These are phyloP conservation scores for Stegostoma tigrinum DNA, from an alignment of 2,113 vertebrate species.

Conservation along the genomic window DNA sequence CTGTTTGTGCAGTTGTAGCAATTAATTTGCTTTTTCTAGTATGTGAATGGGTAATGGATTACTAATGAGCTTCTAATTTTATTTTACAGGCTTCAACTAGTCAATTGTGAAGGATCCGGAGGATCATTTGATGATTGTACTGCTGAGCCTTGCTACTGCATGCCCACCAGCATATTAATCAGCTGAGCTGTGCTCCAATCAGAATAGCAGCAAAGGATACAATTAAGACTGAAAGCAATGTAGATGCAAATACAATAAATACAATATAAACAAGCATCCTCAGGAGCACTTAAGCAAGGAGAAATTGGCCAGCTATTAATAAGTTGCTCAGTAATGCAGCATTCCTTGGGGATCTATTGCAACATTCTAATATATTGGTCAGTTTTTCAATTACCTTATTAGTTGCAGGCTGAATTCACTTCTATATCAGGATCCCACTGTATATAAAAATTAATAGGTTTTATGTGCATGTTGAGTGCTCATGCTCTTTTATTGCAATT, in stretches of 20 bases:
- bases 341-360: not conserved
- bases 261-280: not conserved
- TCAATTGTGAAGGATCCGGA: not conserved
- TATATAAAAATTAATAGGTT: not conserved
- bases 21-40: slow-evolving; percentile 17
- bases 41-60: slow-evolving; percentile 10
- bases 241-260: not conserved
- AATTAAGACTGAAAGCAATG: not conserved
- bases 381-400: not conserved
- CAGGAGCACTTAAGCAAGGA: not conserved
- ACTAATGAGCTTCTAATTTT: not conserved
- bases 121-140: not conserved
- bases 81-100: not conserved
- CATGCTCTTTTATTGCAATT: not conserved
- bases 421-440: not conserved
- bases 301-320: not conserved
- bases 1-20: not conserved
- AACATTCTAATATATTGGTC: not conserved
- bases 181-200: not conserved
- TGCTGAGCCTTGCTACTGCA: not conserved
- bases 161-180: slow-evolving; percentile 1
- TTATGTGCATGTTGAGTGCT: not conserved
- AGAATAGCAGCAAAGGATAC: not conserved
- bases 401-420: not conserved
- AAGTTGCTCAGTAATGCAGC: too few species aligned